A percentile compares a stretch with the other conserved stretches of the same genome.
phyloP scores from a whole-genome alignment of 2,113 vertebrate genomes.

The Gnathonemus echidnorhynchus region DNA sequence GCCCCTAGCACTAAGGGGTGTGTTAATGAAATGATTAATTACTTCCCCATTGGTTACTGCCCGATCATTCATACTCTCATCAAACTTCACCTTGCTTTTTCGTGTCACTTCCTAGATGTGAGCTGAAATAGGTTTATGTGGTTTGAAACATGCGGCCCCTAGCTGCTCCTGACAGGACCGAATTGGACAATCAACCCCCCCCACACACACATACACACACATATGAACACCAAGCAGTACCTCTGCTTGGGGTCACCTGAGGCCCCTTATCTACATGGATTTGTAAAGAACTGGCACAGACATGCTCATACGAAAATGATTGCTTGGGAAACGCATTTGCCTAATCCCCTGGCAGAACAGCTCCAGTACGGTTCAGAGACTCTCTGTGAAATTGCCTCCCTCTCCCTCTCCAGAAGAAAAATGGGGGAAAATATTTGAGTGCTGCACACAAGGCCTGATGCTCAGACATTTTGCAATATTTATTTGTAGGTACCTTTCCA shows the following conservation, averaged over 20 bases:
- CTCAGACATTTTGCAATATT: neutral
- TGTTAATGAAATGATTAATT: neutral
- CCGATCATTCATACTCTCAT: neutral
- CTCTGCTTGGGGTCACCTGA: neutral
- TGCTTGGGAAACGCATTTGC: constrained; percentile 25
- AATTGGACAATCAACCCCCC: neutral
- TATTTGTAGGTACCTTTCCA: neutral
- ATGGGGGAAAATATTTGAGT: neutral
- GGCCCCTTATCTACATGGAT: constrained; percentile 21
- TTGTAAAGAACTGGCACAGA: neutral
- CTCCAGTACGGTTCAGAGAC: neutral
- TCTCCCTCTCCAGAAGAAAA: constrained; percentile 7
- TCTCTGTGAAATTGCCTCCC: constrained; percentile 20
- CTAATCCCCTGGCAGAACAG: constrained; percentile 21
- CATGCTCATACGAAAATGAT: constrained; percentile 18
- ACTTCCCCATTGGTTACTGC: neutral
- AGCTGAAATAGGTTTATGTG: neutral
- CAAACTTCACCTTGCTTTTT: neutral
- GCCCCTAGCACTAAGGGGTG: neutral
- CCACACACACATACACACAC: neutral
- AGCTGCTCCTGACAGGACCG: neutral
- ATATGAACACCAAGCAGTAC: neutral
- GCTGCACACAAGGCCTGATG: neutral
- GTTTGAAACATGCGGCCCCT: neutral
- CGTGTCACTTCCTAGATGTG: neutral